A percentile compares a stretch with the other conserved stretches of the same genome.
Conservation (phyloP, 2,797 vertebrate genomes). For the Phalloptychus januarius region DNA sequence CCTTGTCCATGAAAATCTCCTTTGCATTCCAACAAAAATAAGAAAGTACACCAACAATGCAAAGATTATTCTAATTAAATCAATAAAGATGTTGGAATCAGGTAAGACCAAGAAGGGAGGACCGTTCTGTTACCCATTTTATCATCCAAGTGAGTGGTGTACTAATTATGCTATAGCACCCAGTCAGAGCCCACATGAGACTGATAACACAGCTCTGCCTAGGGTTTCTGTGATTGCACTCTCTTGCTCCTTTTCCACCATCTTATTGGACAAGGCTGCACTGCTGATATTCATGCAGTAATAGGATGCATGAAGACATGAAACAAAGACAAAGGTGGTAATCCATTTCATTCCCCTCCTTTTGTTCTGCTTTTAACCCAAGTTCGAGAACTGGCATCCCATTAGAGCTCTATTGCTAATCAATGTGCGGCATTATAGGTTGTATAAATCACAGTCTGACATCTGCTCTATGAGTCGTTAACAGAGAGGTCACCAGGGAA, state of each 20-base stretch:
- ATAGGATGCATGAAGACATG: slow-evolving; percentile 43
- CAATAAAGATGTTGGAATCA: slow-evolving; percentile 76
- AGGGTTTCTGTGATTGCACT: slow-evolving; percentile 72
- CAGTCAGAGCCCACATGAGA: slow-evolving; percentile 77
- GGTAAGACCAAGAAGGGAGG: slow-evolving; percentile 61
- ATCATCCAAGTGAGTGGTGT: slow-evolving; percentile 82
- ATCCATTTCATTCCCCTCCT: slow-evolving; percentile 11
- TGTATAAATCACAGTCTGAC: slow-evolving; percentile 80
- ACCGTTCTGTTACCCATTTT: slow-evolving; percentile 71
- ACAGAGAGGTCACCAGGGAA: slow-evolving; percentile 69
- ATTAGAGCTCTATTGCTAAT: slow-evolving; percentile 79
- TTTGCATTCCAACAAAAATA: slow-evolving; percentile 29
- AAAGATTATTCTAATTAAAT: slow-evolving; percentile 74
- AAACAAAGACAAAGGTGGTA: slow-evolving; percentile 38
- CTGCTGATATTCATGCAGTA: slow-evolving; percentile 55
- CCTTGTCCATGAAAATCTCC: slow-evolving; percentile 44
- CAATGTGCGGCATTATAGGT: slow-evolving; percentile 80
- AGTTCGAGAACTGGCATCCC: slow-evolving; percentile 66
- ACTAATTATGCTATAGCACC: slow-evolving; percentile 87
- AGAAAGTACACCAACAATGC: slow-evolving; percentile 51
- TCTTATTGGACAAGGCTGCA: slow-evolving; percentile 53
- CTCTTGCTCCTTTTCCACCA: slow-evolving; percentile 42
- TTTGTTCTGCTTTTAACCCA: slow-evolving; percentile 44
- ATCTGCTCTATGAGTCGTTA: slow-evolving; percentile 77
- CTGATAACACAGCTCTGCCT: slow-evolving; percentile 76